These are phyloP conservation scores for Siniperca undulata DNA, from an alignment of 2,797 vertebrate species.

Conservation along the genomic window DNA sequence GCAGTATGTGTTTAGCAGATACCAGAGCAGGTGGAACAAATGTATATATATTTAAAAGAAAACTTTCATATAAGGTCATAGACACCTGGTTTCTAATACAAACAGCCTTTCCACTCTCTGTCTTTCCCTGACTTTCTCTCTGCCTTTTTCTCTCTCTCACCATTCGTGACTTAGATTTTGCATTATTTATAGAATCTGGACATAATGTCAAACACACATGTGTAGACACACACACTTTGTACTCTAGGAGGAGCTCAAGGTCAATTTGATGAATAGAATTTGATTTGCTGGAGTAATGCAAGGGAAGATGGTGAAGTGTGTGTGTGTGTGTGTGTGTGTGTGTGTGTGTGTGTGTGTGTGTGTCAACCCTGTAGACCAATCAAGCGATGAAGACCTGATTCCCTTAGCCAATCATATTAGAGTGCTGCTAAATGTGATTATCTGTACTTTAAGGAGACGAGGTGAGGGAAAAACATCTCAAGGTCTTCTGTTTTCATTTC, in stretches of 20 bases:
- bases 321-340: constrained; percentile 4
- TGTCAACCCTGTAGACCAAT: constrained; percentile 42
- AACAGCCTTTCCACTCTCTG: background rate
- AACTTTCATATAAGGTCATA: background rate
- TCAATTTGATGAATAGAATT: constrained; percentile 59
- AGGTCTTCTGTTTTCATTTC: constrained; percentile 44
- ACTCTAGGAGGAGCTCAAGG: constrained; percentile 54
- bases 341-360: background rate
- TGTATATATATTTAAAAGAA: background rate
- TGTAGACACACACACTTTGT: background rate
- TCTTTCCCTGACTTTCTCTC: background rate
- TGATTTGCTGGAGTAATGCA: constrained; percentile 44
- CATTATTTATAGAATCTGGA: constrained; percentile 42
- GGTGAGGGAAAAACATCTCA: constrained; percentile 44
- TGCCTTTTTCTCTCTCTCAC: background rate
- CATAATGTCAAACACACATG: constrained; percentile 8
- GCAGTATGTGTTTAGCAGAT: background rate
- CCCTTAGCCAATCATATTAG: constrained; percentile 60
- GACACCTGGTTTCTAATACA: constrained; percentile 15
- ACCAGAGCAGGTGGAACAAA: background rate
- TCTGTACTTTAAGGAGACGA: constrained; percentile 45
- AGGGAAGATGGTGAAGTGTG: constrained; percentile 12
- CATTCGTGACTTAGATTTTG: constrained; percentile 11
- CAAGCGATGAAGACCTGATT: constrained; percentile 39
- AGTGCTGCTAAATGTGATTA: constrained; percentile 60